phyloP scores from a whole-genome alignment of 2,113 vertebrate species.

The Zosterops borbonicus region DNA sequence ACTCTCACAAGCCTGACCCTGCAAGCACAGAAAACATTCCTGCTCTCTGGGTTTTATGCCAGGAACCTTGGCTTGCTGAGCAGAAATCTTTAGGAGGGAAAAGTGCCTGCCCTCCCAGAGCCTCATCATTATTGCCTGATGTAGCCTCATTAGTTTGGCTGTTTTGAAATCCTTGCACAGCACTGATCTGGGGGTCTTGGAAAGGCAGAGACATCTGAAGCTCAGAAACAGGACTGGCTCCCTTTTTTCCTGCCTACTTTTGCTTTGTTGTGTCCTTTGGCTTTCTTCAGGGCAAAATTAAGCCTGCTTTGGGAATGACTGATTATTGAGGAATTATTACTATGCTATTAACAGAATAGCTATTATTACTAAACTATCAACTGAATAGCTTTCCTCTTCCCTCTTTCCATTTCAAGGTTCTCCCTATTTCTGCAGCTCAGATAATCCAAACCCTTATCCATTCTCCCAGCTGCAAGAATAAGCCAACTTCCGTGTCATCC shows the following conservation, averaged over 20 bases:
- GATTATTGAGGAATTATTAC: background rate
- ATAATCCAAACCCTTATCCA: background rate
- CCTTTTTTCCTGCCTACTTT: background rate
- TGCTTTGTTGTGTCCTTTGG: background rate
- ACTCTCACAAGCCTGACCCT: background rate
- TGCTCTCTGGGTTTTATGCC: background rate
- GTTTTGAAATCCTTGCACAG: background rate
- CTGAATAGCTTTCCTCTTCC: background rate
- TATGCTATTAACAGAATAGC: background rate
- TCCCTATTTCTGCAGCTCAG: background rate
- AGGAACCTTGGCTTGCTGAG: conserved; percentile 18
- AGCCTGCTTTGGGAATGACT: background rate
- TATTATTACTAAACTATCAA: background rate
- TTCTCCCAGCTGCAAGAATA: background rate
- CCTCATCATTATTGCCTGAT: background rate
- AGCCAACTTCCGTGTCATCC: conserved; percentile 39
- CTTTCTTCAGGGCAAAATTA: background rate
- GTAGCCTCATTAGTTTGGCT: background rate
- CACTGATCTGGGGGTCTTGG: background rate
- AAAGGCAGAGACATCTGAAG: background rate
- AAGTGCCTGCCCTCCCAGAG: background rate
- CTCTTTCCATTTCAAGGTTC: background rate
- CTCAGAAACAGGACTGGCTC: background rate
- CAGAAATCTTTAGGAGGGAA: background rate
- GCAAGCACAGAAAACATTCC: background rate